Percentiles rank a stretch among this genome's conserved stretches.
phyloP scores from a whole-genome alignment of 2,888 invertebrate species.

The Sympetrum striolatum region DNA sequence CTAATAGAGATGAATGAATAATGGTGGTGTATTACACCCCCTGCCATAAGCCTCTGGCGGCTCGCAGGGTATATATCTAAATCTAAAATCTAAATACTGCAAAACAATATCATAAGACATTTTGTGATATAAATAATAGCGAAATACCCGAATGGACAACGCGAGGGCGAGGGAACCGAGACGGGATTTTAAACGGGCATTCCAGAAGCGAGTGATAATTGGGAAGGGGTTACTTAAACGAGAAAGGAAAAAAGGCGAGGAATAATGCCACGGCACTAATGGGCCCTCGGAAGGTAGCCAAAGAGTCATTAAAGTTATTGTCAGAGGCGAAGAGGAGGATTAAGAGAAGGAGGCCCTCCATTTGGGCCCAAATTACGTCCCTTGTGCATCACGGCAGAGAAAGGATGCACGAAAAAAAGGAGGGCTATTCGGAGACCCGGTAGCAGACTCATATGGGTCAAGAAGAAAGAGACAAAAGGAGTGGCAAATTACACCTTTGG shows the following conservation, averaged over 20 bases:
- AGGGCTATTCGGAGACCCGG: neutral
- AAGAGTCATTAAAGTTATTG: neutral
- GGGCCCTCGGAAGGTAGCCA: neutral
- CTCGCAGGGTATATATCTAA: too few species aligned
- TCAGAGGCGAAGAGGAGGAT: neutral
- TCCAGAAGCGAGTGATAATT: neutral
- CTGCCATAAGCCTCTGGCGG: too few species aligned
- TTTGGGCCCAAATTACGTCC: neutral
- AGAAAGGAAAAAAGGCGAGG: neutral
- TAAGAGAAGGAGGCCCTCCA: neutral
- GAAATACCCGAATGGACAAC: neutral
- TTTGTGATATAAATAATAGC: too few species aligned
- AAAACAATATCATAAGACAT: too few species aligned
- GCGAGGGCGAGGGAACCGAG: neutral
- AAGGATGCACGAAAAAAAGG: neutral
- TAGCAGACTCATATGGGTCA: neutral
- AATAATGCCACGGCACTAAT: neutral
- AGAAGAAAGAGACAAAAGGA: neutral
- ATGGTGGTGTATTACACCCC: too few species aligned
- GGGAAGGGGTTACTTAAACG: neutral
- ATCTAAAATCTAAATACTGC: too few species aligned
- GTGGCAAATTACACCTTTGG: neutral
- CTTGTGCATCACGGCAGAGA: neutral
- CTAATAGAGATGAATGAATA: too few species aligned
- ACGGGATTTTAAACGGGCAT: neutral